These are phyloP conservation scores for Trichonephila inaurata DNA, from an alignment of 1,140 invertebrate species.

Conservation along the genomic window DNA sequence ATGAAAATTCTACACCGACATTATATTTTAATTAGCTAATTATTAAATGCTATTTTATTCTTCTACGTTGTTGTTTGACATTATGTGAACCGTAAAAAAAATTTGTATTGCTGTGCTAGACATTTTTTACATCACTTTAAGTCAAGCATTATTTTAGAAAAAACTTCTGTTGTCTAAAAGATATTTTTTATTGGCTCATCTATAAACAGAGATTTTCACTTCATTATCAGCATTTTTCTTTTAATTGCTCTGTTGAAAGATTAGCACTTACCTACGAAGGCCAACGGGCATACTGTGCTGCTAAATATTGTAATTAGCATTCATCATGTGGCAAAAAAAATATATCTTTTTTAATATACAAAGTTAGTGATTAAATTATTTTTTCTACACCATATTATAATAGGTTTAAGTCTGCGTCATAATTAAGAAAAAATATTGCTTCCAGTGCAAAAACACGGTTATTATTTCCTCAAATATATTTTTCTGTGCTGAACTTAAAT, in stretches of 20 bases:
- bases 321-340: too few relatives aligned
- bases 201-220: neutral
- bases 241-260: neutral
- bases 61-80: neutral
- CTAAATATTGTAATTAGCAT: neutral
- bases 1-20: neutral
- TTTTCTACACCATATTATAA: too few relatives aligned
- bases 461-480: too few relatives aligned
- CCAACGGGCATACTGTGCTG: neutral
- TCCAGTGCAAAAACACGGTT: too few relatives aligned
- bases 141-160: neutral
- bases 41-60: slow-evolving; percentile 10
- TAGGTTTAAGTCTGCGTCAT: too few relatives aligned
- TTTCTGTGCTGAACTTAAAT: too few relatives aligned
- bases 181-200: neutral
- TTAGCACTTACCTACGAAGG: neutral
- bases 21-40: slow-evolving; percentile 36
- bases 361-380: too few relatives aligned
- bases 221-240: neutral
- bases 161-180: neutral
- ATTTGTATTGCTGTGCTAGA: neutral
- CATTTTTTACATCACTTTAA: neutral
- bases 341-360: too few relatives aligned
- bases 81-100: neutral
- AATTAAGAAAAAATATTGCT: too few relatives aligned